phyloP scores from a whole-genome alignment of 2,888 invertebrate species.

The Calliphora vomitoria region DNA sequence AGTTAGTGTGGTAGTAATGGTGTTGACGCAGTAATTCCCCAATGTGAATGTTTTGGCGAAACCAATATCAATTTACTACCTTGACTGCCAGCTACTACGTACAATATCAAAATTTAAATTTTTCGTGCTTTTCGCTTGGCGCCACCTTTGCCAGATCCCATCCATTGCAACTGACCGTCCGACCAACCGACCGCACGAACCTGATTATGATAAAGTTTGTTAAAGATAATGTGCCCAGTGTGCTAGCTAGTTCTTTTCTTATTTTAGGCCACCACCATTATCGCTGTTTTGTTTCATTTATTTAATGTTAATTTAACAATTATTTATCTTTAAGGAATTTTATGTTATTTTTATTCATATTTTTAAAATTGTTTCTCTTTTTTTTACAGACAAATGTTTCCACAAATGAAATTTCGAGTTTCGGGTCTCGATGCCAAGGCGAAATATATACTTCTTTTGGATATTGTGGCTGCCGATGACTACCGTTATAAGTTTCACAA shows the following conservation, averaged over 20 bases:
- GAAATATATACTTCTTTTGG: slow-evolving; percentile 99
- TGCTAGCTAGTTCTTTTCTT: neutral
- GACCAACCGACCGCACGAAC: slow-evolving; percentile 64
- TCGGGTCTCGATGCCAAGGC: slow-evolving; percentile 99
- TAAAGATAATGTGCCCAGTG: slow-evolving; percentile 71
- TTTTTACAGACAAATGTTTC: slow-evolving; percentile 99
- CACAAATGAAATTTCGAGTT: slow-evolving; percentile 99
- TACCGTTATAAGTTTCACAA: slow-evolving; percentile 99
- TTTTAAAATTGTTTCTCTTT: slow-evolving; percentile 19
- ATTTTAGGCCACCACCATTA: slow-evolving; percentile 58
- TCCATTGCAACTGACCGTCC: slow-evolving; percentile 55
- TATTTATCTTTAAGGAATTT: slow-evolving; percentile 39
- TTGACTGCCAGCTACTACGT: slow-evolving; percentile 61
- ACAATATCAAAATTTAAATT: slow-evolving; percentile 80
- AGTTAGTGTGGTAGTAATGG: slow-evolving; percentile 53
- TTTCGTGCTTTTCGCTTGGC: slow-evolving; percentile 78
- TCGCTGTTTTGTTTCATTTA: slow-evolving; percentile 38
- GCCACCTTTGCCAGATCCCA: slow-evolving; percentile 80
- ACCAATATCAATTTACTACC: slow-evolving; percentile 72
- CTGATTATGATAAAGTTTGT: slow-evolving; percentile 72
- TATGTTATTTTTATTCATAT: neutral
- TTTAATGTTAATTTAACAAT: slow-evolving; percentile 70
- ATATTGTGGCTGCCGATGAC: slow-evolving; percentile 99
- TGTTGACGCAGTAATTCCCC: slow-evolving; percentile 63
- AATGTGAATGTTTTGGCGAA: slow-evolving; percentile 44